These are phyloP conservation scores for Ariolimax columbianus DNA, from an alignment of 2,888 invertebrate species.

Conservation along the genomic window DNA sequence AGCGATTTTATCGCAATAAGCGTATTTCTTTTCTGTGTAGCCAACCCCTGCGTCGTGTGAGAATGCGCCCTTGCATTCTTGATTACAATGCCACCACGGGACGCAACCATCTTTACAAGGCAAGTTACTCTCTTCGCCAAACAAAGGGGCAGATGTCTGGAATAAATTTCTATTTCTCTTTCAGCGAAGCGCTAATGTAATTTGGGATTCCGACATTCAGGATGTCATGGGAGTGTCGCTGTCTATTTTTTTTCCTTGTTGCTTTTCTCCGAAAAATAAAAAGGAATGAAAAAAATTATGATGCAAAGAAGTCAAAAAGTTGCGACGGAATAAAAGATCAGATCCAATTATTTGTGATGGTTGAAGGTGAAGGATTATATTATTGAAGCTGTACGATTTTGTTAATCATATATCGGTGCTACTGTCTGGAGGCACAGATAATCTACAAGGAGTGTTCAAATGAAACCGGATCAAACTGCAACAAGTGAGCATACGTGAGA, in stretches of 20 bases:
- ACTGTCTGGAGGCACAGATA: no score
- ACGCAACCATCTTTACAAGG: conserved; percentile 33
- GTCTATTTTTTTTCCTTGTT: not conserved
- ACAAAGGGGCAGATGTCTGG: conserved; percentile 84
- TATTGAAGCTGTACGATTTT: no score
- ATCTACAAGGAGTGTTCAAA: no score
- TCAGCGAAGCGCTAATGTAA: conserved; percentile 72
- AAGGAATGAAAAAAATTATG: not conserved
- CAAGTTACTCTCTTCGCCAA: conserved; percentile 36
- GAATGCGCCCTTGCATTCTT: conserved; percentile 24
- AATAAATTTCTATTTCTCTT: conserved; percentile 80
- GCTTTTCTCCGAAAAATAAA: not conserved
- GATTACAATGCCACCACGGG: conserved; percentile 29
- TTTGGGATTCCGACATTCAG: not conserved
- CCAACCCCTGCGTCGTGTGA: not conserved
- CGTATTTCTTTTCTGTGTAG: not conserved
- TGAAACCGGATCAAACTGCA: no score
- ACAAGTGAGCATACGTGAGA: no score
- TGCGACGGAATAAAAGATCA: no score
- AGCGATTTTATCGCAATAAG: not conserved
- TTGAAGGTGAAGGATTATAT: no score
- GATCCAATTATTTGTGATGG: no score
- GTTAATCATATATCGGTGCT: no score
- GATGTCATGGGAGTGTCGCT: not conserved
- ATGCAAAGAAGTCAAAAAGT: no score